Evolutionary conservation across 2,113 vertebrate genomes (phyloP).

Genomic region (Seriola rivoliana): DNA sequence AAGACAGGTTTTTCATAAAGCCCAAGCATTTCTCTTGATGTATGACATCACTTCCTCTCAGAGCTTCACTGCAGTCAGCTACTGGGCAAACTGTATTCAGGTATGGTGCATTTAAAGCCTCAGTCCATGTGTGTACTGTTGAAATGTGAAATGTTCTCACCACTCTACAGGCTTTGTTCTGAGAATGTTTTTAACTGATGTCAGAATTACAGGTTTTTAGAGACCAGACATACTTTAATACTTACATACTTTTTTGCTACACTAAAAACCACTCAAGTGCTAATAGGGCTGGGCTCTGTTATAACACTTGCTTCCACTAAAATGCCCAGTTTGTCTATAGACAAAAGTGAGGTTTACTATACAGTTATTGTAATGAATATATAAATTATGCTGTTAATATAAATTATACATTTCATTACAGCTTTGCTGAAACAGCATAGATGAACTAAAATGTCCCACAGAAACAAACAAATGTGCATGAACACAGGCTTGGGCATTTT

Average conservation of each 20-base stretch:
- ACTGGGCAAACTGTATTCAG: slow-evolving; percentile 92
- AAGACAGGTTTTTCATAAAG: slow-evolving; percentile 90
- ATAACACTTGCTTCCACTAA: not conserved
- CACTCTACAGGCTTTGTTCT: not conserved
- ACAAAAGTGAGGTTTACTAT: not conserved
- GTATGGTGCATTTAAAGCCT: slow-evolving; percentile 72
- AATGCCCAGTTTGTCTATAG: not conserved
- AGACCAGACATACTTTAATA: not conserved
- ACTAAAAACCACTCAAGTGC: too few species aligned
- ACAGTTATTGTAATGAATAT: not conserved
- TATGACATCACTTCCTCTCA: slow-evolving; percentile 90
- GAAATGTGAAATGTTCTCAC: not conserved
- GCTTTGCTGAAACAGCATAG: not conserved
- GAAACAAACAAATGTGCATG: too few species aligned
- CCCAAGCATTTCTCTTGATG: slow-evolving; percentile 93
- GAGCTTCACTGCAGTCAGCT: slow-evolving; percentile 87
- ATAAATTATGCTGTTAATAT: not conserved
- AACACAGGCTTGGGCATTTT: too few species aligned
- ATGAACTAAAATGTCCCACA: too few species aligned
- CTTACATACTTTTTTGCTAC: too few species aligned
- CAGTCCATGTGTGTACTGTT: not conserved
- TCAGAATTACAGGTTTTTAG: not conserved
- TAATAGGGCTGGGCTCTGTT: too few species aligned
- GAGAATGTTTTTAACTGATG: not conserved
- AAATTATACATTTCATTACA: not conserved